These are phyloP conservation scores for Drosophila mulleri DNA, from an alignment of 2,888 invertebrate species.

Conservation along the genomic window DNA sequence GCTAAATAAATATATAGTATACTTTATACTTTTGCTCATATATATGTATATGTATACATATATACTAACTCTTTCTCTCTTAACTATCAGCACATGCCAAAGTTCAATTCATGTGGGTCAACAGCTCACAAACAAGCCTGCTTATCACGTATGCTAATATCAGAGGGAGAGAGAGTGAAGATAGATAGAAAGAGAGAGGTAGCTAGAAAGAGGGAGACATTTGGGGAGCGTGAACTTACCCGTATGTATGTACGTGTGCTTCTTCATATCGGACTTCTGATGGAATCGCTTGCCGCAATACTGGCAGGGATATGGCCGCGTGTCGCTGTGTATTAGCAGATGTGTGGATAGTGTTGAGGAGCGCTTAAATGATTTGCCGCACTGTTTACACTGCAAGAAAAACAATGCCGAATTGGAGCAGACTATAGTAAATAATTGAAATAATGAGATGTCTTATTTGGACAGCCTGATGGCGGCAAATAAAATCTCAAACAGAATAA, in stretches of 20 bases:
- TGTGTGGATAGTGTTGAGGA: slow-evolving; percentile 99
- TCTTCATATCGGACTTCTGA: slow-evolving; percentile 95
- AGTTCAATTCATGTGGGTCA: slow-evolving; percentile 48
- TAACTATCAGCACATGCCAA: slow-evolving; percentile 19
- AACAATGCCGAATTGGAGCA: slow-evolving; percentile 34
- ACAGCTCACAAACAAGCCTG: slow-evolving; percentile 28
- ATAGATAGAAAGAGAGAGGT: neutral
- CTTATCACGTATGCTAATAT: slow-evolving; percentile 47
- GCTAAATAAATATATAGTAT: too few species aligned
- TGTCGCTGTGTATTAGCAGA: slow-evolving; percentile 98
- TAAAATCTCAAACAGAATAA: slow-evolving; percentile 66
- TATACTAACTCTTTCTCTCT: neutral
- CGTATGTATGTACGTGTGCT: slow-evolving; percentile 98
- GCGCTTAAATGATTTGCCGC: slow-evolving; percentile 98
- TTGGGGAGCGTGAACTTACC: slow-evolving; percentile 87
- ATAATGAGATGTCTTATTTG: slow-evolving; percentile 37
- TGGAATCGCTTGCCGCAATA: slow-evolving; percentile 89
- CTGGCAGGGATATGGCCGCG: slow-evolving; percentile 98
- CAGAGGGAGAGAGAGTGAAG: neutral
- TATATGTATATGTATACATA: neutral
- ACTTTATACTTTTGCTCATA: too few species aligned
- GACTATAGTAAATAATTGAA: slow-evolving; percentile 35
- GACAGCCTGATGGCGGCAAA: slow-evolving; percentile 60
- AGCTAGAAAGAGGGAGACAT: too few species aligned
- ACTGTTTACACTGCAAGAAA: slow-evolving; percentile 92